phyloP scores from a whole-genome alignment of 2,113 vertebrate genomes.

The Festucalex cinctus region DNA sequence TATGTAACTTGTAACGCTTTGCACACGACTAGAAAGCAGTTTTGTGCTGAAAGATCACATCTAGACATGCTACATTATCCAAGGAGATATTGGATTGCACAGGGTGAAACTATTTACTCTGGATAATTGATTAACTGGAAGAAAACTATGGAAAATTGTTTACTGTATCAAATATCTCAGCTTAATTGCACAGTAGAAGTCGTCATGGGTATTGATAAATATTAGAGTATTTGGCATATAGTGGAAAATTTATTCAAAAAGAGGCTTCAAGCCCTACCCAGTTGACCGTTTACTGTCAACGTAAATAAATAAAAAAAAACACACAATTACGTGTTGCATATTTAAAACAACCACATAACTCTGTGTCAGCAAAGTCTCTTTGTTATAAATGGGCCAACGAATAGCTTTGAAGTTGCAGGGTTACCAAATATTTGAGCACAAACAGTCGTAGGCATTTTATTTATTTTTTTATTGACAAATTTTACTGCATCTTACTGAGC shows the following conservation, averaged over 20 bases:
- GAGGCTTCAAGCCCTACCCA: background rate
- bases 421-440: background rate
- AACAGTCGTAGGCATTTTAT: background rate
- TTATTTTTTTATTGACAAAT: background rate
- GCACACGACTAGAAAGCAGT: background rate
- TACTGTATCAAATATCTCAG: background rate
- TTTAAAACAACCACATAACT: background rate
- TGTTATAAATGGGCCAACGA: background rate
- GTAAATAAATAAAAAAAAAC: background rate
- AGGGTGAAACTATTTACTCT: background rate
- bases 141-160: too few relatives aligned
- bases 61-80: background rate
- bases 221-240: background rate
- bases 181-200: too few relatives aligned
- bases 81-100: background rate
- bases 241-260: background rate
- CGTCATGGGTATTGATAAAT: too few relatives aligned
- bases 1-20: constrained; percentile 48
- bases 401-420: background rate
- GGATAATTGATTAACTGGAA: background rate
- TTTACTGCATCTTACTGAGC: background rate
- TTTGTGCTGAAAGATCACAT: background rate
- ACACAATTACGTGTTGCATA: background rate
- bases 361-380: too few relatives aligned
- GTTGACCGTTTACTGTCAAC: background rate